These are phyloP conservation scores for Cnemophilus loriae DNA, from an alignment of 2,113 vertebrate species.

Conservation along the genomic window DNA sequence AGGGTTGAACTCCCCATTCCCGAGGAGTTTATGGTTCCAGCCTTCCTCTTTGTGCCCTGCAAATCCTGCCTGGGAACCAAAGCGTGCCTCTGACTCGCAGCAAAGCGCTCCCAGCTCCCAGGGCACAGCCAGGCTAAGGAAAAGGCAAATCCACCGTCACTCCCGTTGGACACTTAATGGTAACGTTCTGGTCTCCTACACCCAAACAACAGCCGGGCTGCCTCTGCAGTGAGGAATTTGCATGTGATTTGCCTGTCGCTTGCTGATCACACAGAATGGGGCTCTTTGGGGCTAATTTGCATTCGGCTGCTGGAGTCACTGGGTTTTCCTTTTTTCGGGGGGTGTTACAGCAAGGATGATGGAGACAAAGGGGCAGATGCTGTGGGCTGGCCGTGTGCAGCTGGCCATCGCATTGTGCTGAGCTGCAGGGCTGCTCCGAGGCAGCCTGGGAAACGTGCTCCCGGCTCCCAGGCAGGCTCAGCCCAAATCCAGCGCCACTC, in stretches of 20 bases:
- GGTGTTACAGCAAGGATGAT: not conserved
- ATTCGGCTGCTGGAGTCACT: slow-evolving; percentile 8
- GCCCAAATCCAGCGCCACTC: not conserved
- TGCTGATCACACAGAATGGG: not conserved
- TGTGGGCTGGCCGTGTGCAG: not conserved
- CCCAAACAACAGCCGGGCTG: not conserved
- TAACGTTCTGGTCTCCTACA: slow-evolving; percentile 7
- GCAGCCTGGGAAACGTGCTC: not conserved
- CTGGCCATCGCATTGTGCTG: not conserved
- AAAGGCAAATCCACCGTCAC: not conserved
- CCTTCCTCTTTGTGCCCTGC: not conserved
- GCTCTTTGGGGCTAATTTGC: slow-evolving; percentile 18
- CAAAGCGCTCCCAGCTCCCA: not conserved
- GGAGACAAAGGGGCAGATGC: slow-evolving; percentile 43
- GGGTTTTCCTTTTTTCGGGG: not conserved
- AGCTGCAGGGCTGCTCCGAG: not conserved
- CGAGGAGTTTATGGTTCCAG: not conserved
- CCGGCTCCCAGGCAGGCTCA: not conserved
- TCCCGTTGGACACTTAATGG: not conserved
- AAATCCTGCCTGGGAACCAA: not conserved
- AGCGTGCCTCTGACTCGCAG: not conserved
- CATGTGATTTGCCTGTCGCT: not conserved
- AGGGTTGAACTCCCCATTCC: not conserved
- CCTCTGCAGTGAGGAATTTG: not conserved
- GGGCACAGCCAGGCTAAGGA: not conserved